Conservation (phyloP, 2,113 vertebrate genomes). For the Lutjanus erythropterus region DNA sequence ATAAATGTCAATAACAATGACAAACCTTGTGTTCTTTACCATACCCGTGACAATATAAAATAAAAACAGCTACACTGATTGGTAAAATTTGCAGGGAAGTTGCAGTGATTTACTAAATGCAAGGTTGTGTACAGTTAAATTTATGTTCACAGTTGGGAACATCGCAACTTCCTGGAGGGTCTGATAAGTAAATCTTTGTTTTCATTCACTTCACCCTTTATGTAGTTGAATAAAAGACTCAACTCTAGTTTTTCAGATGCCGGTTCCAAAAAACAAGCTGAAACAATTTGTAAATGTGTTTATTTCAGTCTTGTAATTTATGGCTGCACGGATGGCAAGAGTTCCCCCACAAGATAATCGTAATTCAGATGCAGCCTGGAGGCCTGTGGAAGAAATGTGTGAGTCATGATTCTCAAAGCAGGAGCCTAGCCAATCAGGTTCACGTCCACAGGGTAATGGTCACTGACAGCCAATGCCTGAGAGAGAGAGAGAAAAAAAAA, state of each 20-base stretch:
- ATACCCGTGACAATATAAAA: no score
- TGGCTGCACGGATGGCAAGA: neutral
- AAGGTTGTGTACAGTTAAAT: no score
- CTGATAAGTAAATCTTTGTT: no score
- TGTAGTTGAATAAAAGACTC: neutral
- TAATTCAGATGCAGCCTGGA: neutral
- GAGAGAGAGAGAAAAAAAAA: neutral
- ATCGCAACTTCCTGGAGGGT: no score
- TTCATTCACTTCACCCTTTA: no score
- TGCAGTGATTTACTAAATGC: no score
- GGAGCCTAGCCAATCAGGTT: conserved; percentile 64
- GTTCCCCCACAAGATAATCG: neutral
- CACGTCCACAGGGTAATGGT: conserved; percentile 95
- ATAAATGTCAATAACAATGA: no score
- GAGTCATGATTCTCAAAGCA: neutral
- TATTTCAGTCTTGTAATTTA: conserved; percentile 11
- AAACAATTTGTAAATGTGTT: conserved; percentile 9
- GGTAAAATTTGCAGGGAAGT: no score
- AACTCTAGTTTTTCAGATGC: no score
- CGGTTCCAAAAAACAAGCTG: neutral
- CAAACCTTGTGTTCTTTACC: no score
- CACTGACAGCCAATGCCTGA: conserved; percentile 92
- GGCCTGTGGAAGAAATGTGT: neutral
- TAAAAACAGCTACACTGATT: no score
- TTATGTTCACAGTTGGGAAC: no score